A percentile compares a stretch with the other conserved stretches of the same genome.
These are phyloP conservation scores for Cyclophora punctaria DNA, from an alignment of 2,888 invertebrate species.

Conservation along the genomic window DNA sequence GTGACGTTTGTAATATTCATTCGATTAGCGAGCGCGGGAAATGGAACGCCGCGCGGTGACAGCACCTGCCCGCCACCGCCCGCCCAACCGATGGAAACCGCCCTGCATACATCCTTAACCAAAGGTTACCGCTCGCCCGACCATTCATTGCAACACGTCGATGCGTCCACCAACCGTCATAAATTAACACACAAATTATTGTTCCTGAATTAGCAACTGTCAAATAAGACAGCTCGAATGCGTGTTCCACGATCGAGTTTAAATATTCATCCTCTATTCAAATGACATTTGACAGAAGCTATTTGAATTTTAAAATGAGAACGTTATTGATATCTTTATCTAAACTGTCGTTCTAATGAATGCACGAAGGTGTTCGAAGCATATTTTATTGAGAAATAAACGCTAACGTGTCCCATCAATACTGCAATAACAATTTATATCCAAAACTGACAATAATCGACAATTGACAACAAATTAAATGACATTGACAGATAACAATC, in stretches of 20 bases:
- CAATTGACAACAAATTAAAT: too few relatives aligned
- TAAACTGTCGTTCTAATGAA: too few relatives aligned
- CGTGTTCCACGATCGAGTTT: constrained; percentile 40
- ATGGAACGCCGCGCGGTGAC: constrained; percentile 59
- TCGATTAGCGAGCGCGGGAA: constrained; percentile 64
- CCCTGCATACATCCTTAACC: constrained; percentile 40
- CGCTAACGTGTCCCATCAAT: too few relatives aligned
- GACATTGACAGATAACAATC: too few relatives aligned
- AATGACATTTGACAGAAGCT: constrained; percentile 35
- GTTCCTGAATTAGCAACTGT: constrained; percentile 34
- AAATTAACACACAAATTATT: background rate
- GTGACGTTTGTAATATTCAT: constrained; percentile 72
- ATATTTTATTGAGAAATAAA: too few relatives aligned
- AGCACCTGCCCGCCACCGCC: constrained; percentile 50
- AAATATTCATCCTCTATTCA: constrained; percentile 45
- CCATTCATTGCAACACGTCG: constrained; percentile 2
- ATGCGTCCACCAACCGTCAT: background rate
- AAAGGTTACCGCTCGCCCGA: constrained; percentile 34
- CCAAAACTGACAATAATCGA: constrained; percentile 15
- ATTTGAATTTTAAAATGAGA: constrained; percentile 55
- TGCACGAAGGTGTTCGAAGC: background rate
- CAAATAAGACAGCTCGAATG: too few relatives aligned
- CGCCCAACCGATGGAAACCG: constrained; percentile 49
- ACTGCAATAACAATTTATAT: too few relatives aligned
- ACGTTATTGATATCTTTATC: constrained; percentile 6